Percentiles rank a stretch among this genome's conserved stretches.
These are phyloP conservation scores for Stomatorhinus walkeri DNA, from an alignment of 2,797 vertebrate species.

Conservation along the genomic window DNA sequence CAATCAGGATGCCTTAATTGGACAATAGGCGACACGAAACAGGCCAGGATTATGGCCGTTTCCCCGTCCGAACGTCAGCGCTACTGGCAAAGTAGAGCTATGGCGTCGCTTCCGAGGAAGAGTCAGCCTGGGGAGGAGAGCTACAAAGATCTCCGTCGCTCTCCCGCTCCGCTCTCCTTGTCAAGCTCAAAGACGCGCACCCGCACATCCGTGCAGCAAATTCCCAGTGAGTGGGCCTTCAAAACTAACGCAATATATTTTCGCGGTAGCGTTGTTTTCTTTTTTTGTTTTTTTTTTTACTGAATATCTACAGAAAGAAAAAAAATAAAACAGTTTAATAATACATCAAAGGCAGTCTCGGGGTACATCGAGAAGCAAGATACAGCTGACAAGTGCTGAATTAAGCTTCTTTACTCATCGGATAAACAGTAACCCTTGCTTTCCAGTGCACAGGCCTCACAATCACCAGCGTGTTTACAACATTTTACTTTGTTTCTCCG, in stretches of 20 bases:
- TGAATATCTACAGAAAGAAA: slow-evolving; percentile 3
- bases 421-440: slow-evolving; percentile 14
- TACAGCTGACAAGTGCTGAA: slow-evolving; percentile 9
- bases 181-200: neutral
- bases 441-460: neutral
- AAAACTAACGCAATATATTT: slow-evolving; percentile 15
- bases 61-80: neutral
- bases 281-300: slow-evolving; percentile 19
- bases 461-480: neutral
- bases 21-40: neutral
- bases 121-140: neutral
- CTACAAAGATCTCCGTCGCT: neutral
- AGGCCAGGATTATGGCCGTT: neutral
- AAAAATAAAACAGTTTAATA: slow-evolving; percentile 12
- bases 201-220: neutral
- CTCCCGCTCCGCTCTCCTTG: neutral
- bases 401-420: slow-evolving; percentile 1
- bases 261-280: neutral
- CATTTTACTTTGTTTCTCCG: neutral
- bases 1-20: slow-evolving; percentile 17
- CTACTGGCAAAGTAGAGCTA: neutral
- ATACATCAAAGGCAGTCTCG: slow-evolving; percentile 16
- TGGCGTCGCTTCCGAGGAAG: neutral
- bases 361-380: neutral
- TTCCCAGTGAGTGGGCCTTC: neutral